Percentiles rank a stretch among this genome's conserved stretches.
These are phyloP conservation scores for Platerodrilus igneus DNA, from an alignment of 2,888 invertebrate species.

Conservation along the genomic window DNA sequence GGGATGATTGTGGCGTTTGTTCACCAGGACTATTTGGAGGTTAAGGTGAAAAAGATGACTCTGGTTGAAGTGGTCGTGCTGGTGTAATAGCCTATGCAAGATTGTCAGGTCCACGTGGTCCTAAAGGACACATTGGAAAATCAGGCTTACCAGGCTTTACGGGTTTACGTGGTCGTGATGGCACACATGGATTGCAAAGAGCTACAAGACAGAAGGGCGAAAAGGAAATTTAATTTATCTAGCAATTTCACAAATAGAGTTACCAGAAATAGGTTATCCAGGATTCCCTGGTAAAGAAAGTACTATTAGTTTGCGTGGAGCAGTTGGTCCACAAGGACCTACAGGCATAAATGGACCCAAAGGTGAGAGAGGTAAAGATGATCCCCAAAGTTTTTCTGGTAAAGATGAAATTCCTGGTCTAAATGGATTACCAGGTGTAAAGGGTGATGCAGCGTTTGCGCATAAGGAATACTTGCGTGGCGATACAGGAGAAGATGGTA, in stretches of 20 bases:
- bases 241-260: constrained; percentile 52
- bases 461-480: constrained; percentile 51
- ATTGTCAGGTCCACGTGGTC: constrained; percentile 52
- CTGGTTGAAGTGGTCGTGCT: constrained; percentile 50
- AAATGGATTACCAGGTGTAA: constrained; percentile 45
- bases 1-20: constrained; percentile 66
- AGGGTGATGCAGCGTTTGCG: constrained; percentile 55
- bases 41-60: constrained; percentile 52
- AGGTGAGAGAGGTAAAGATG: constrained; percentile 37
- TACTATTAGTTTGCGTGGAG: constrained; percentile 56
- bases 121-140: constrained; percentile 49
- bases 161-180: constrained; percentile 43
- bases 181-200: constrained; percentile 44
- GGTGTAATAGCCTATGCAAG: constrained; percentile 59
- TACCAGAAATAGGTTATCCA: constrained; percentile 48
- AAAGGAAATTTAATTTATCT: constrained; percentile 37
- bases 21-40: constrained; percentile 52
- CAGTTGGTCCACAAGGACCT: constrained; percentile 53
- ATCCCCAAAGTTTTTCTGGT: constrained; percentile 44
- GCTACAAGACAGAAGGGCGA: constrained; percentile 44
- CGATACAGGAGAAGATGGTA: constrained; percentile 48
- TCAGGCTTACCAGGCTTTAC: constrained; percentile 49
- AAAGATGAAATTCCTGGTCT: constrained; percentile 46
- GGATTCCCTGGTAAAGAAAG: constrained; percentile 61
- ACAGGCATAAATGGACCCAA: constrained; percentile 45